Evolutionary conservation across 2,113 vertebrate species (phyloP), one percentile per base, ranked within the genome.

Genomic region (Vimba vimba): DNA sequence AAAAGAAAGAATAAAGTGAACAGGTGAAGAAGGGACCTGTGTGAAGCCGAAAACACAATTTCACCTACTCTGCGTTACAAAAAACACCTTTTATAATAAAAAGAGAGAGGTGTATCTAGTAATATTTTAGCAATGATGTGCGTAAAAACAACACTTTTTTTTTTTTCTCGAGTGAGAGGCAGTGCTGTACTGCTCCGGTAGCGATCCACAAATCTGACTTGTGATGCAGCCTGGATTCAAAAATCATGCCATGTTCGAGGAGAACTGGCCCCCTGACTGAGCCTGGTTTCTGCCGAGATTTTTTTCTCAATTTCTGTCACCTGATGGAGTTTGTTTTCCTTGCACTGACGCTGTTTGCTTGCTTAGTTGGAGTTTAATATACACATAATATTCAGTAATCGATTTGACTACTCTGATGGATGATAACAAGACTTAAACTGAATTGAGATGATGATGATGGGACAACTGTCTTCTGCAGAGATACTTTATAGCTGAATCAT

Each of bases 1-100:
- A 69, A 87, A 79, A 57, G n/a, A 57, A 59, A 69, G 68, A 30
- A 27, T 30, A 30, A 77, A 82, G 71, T 69, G 87, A 69, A 68
- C 30, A 60, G 68, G 27, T 30, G 74, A 69, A 47, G 52, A 43
- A 75, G 83, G 30, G 27, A n/a, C 11, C 43, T 30, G n/a, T 17
- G 25, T 52, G 79, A 68, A 33, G 62, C 79, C 19, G 4, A 13
- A 33, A 10, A 82, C 39, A 50, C 4, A 0, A 6, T 52, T 52
- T 68, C 76, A 59, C 50, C 52, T 55, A 12, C 27, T 30, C 10
- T 10, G 57, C 12, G 52, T 15, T 60, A 39, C 78, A 80, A 80
- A 78, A 79, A 43, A 39, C 23, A 60, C 23, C 55, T 62, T 64
- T 80, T 64, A 45, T 68, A 30, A 82, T 62, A 23, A 62, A 79